Evolutionary conservation across 2,888 invertebrate species (phyloP).

Genomic region (Macroteleia sp.): DNA sequence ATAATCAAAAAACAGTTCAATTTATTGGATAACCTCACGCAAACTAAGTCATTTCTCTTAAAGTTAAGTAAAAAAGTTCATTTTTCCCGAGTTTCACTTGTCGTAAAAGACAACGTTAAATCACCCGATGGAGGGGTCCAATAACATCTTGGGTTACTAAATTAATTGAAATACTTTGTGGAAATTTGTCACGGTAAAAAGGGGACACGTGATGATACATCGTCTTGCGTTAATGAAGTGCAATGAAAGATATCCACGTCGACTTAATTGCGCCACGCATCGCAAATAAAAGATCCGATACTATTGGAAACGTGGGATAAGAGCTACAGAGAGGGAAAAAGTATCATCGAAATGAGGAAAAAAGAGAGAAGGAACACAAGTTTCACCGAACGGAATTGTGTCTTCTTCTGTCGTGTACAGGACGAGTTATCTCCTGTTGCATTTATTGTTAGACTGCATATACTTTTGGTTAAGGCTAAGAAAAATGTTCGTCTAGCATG

Average conservation of each 20-base stretch:
- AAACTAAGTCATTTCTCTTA: slow-evolving; percentile 8
- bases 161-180: slow-evolving; percentile 56
- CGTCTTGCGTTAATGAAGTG: slow-evolving; percentile 47
- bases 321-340: slow-evolving; percentile 7
- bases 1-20: background rate
- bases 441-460: no score
- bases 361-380: background rate
- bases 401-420: slow-evolving; percentile 22
- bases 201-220: slow-evolving; percentile 42
- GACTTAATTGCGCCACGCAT: slow-evolving; percentile 49
- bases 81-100: slow-evolving; percentile 6
- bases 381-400: slow-evolving; percentile 17
- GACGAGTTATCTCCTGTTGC: slow-evolving; percentile 30
- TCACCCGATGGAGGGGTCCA: slow-evolving; percentile 8
- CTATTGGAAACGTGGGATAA: slow-evolving; percentile 21
- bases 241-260: slow-evolving; percentile 51
- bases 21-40: slow-evolving; percentile 4
- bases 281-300: slow-evolving; percentile 36
- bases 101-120: slow-evolving; percentile 15
- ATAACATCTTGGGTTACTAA: slow-evolving; percentile 37
- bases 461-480: slow-evolving; percentile 10
- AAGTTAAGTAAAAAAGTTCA: background rate
- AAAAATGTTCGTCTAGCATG: slow-evolving; percentile 14
- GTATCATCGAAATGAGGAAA: background rate
- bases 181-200: slow-evolving; percentile 53